Percentiles rank a stretch among this genome's conserved stretches.
Evolutionary conservation across 2,888 invertebrate species (phyloP).

Genomic region (Timema podura): DNA sequence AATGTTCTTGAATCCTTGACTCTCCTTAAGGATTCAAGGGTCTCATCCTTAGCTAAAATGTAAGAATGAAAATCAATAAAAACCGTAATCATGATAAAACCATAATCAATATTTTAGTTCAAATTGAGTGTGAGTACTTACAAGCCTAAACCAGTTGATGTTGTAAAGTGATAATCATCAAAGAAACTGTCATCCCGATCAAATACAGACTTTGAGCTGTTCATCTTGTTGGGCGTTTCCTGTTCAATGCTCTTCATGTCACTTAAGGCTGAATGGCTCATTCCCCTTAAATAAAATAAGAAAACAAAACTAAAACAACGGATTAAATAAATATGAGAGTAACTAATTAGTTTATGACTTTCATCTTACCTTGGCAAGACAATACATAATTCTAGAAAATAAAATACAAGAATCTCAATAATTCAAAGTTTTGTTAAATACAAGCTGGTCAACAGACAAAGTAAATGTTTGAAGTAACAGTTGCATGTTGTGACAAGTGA

Average conservation of each 20-base stretch:
- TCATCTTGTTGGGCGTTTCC: constrained; percentile 55
- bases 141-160: constrained; percentile 60
- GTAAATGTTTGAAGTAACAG: no score
- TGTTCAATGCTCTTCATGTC: constrained; percentile 93
- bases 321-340: background rate
- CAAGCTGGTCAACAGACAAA: no score
- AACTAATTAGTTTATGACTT: background rate
- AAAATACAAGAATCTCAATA: constrained; percentile 13
- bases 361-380: constrained; percentile 28
- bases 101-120: no score
- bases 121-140: constrained; percentile 35
- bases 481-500: no score
- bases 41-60: no score
- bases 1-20: no score
- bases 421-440: no score
- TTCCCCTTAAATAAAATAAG: constrained; percentile 49
- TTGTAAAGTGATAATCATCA: constrained; percentile 45
- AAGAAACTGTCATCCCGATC: constrained; percentile 49
- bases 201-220: constrained; percentile 46
- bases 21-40: no score
- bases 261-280: constrained; percentile 80
- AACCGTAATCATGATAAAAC: no score
- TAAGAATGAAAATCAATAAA: no score
- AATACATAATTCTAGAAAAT: constrained; percentile 20
- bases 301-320: background rate